Percentiles rank a stretch among this genome's conserved stretches.
These are phyloP conservation scores for Drosophila eohydei DNA, from an alignment of 2,888 invertebrate genomes.

Conservation along the genomic window DNA sequence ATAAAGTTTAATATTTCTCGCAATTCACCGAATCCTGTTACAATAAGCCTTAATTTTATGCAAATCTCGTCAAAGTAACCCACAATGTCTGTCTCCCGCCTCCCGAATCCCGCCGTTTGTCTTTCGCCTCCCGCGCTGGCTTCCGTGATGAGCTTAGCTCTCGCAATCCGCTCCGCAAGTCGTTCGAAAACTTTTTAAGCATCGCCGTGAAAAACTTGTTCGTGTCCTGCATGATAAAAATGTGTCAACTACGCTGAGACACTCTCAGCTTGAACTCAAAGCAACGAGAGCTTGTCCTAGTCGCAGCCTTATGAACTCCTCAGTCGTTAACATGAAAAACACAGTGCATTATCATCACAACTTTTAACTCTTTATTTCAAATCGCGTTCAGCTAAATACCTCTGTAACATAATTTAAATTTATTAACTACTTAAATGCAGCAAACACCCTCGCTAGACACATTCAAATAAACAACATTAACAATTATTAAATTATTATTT, in stretches of 20 bases:
- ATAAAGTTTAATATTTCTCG: conserved; percentile 78
- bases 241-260: conserved; percentile 59
- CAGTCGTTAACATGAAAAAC: conserved; percentile 60
- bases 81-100: conserved; percentile 1
- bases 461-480: neutral
- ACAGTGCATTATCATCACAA: conserved; percentile 42
- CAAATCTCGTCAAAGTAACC: conserved; percentile 68
- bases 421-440: conserved; percentile 61
- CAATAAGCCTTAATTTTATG: conserved; percentile 77
- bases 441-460: conserved; percentile 15
- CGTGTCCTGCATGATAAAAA: conserved; percentile 76
- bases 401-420: conserved; percentile 51
- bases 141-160: conserved; percentile 51
- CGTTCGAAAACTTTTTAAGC: conserved; percentile 70
- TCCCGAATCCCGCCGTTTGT: neutral
- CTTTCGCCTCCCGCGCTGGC: neutral
- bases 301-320: conserved; percentile 22
- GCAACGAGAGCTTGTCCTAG: conserved; percentile 34
- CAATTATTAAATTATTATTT: neutral
- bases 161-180: conserved; percentile 62
- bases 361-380: conserved; percentile 27
- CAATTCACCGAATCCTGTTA: conserved; percentile 75
- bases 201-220: conserved; percentile 71
- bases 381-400: neutral
- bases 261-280: conserved; percentile 37